Conservation (phyloP, 2,888 invertebrate genomes). For the Mimas tiliae region DNA sequence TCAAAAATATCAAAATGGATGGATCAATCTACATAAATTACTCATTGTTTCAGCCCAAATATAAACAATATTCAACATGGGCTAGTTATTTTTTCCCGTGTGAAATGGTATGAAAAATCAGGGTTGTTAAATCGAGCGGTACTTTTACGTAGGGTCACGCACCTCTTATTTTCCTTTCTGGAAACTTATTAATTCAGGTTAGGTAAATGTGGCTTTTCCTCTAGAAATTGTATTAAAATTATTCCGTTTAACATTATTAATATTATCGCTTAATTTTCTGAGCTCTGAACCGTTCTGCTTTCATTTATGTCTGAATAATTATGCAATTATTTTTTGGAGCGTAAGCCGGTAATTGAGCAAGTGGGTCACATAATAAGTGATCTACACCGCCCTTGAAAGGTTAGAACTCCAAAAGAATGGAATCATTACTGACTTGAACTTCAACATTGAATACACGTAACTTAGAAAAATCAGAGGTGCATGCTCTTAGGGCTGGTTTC, state of each 20-base stretch:
- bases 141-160: not conserved
- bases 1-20: not conserved
- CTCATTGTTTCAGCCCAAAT: not conserved
- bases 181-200: not conserved
- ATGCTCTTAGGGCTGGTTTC: no score
- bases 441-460: no score
- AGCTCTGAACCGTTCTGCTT: no score
- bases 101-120: slow-evolving; percentile 6
- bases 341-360: no score
- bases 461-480: no score
- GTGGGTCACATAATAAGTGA: no score
- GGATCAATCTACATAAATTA: not conserved
- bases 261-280: not conserved
- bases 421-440: no score
- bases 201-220: not conserved
- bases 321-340: no score
- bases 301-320: no score
- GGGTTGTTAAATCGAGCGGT: slow-evolving; percentile 5
- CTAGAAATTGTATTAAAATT: not conserved
- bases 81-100: not conserved
- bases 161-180: not conserved
- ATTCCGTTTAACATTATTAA: not conserved
- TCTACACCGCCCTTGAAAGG: no score
- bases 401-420: no score
- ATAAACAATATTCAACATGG: not conserved